Evolutionary conservation across 2,888 invertebrate genomes (phyloP), one percentile per base, ranked within the genome.

Genomic region (Heliconius sara): DNA sequence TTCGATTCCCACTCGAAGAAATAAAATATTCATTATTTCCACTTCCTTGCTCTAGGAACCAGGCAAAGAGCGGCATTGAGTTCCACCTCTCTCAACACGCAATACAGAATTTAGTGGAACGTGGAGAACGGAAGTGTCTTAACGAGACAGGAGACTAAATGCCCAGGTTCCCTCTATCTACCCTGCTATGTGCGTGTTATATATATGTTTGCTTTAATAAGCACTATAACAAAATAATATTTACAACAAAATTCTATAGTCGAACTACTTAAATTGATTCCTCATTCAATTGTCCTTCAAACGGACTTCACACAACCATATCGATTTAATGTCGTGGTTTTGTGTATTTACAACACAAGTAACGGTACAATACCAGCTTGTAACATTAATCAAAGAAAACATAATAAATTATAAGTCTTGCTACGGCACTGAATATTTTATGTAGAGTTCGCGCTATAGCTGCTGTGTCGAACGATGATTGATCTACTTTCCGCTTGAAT

Each of bases 381-480:
- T 73, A 78, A 74, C 78, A 78, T 74, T 78, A 78, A 78, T 74
- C 73, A 74, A 68, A 74, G 74, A 74, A 72, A 78, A 74, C 43
- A 67, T 78, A 74, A 78, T 78, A 78, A 78, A 78, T 78, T 78
- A 43, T 72, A 57, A 67, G 78, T 68, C 66, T 74, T 60, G 72
- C 66, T 73, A 22, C 57, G 25, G 27, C 39, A 60, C 39, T 78
- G 67, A 78, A 78, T 78, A 78, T 78, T 78, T 78, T 57, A 74
- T 74, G 30, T 74, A 47, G 73, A 74, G 67, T 67, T 43, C 67
- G 60, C 67, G 67, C 60, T 78, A 74, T 73, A 57, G 66, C 78
- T 78, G 43, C 43, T 75, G 30, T 66, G 25, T 73, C 39, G 25
- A 19, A 73, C 34, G 60, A 39, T 34, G 77, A 77, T 77, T 77